Base-by-base conservation (phyloP, 2,888 invertebrate genomes). In the Rhingia rostrata region DNA sequence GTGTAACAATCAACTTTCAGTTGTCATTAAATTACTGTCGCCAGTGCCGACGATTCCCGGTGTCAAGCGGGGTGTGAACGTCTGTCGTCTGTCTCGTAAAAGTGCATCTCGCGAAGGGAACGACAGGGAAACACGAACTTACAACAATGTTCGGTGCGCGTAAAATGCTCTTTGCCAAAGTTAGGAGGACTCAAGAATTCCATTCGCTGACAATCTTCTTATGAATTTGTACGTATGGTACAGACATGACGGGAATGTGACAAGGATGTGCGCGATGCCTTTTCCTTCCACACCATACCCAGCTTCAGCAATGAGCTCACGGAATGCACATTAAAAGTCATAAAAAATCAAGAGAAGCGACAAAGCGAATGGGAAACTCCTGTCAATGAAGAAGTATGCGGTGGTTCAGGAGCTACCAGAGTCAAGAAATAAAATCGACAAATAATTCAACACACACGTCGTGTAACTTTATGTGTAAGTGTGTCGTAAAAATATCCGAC, bases 21-120 rank as follows among this genome's bases (percentile, higher is more conserved):
- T 70, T 80, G 70, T 80, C 84, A 75, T 84, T 84, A 80, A 84
- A 84, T 84, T 84, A 80, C 70, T 80, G 84, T 84, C 80, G 84
- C 69, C 84, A 80, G 66, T 37, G 43, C 37, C 22, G 63, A 56
- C 72, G 66, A 39, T 41, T 69, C 33, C 35, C 32, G 6, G 33
- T 9, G 43, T 54, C 70, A 61, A 37, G 49, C 41, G 33, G 53
- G 33, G 30, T 51, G 41, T 51, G 60, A 64, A 56, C 51, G 66
- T 47, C 64, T 75, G 45, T 58, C 51, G 66, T 47, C 64, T 75
- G 45, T 58, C 70, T 75, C 51, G 63, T 45, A 61, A 82, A 70
- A 77, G 72, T 82, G 82, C 82, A 82, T 73, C 35, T 53, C 67
- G 45, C 58, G 35, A 39, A 41, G 22, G 0, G 22, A 22, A 22